These are phyloP conservation scores for Leptodactylus fuscus DNA, from an alignment of 2,113 vertebrate species.

Conservation along the genomic window DNA sequence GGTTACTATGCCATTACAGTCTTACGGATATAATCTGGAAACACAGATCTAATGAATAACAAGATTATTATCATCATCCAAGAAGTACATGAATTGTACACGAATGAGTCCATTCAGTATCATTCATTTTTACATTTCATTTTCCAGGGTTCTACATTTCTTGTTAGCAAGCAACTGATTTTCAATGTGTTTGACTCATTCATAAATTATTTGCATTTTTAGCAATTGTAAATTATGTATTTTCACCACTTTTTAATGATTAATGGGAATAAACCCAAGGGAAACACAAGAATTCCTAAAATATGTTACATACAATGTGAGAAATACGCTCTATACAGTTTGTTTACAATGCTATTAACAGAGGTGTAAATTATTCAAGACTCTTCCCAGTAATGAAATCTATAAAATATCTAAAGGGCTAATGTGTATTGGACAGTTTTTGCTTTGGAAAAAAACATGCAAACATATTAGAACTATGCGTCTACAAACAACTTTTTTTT, in stretches of 20 bases:
- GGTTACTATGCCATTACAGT: too few species aligned
- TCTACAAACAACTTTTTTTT: neutral
- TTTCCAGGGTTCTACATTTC: neutral
- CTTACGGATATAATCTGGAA: too few species aligned
- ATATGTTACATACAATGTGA: neutral
- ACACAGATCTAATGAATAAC: too few species aligned
- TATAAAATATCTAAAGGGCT: slow-evolving; percentile 5
- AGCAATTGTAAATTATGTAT: neutral
- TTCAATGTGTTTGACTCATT: neutral
- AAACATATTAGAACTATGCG: neutral
- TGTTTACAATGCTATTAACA: slow-evolving; percentile 37
- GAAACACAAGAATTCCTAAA: neutral
- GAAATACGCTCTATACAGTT: neutral
- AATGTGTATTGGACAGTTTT: slow-evolving; percentile 18
- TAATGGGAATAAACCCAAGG: neutral
- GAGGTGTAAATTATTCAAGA: slow-evolving; percentile 29
- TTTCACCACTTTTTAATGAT: neutral
- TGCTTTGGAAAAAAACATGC: neutral
- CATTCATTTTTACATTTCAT: neutral
- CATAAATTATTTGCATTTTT: neutral
- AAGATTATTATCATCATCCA: too few species aligned
- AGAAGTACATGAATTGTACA: too few species aligned
- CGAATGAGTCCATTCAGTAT: neutral
- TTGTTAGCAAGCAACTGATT: neutral
- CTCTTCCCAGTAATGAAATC: slow-evolving; percentile 35